Percentiles rank a stretch among this genome's conserved stretches.
These are phyloP conservation scores for Elegia similella DNA, from an alignment of 2,888 invertebrate genomes.

Conservation along the genomic window DNA sequence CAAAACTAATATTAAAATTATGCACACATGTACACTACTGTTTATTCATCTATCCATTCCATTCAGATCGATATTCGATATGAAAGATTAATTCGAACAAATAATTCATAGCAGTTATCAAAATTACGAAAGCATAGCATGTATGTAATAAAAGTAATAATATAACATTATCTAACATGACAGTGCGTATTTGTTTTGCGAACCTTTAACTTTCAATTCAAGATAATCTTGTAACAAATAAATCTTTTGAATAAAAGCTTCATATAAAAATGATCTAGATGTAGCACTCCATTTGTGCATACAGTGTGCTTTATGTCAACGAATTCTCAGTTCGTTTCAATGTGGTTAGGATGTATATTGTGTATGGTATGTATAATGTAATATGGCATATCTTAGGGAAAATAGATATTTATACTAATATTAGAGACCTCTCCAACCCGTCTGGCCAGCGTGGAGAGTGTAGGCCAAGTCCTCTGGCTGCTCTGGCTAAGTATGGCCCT, in stretches of 20 bases:
- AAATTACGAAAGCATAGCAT: constrained; percentile 1
- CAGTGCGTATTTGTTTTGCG: constrained; percentile 9
- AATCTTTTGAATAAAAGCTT: neutral
- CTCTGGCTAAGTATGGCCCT: too few species aligned
- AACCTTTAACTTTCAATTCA: neutral
- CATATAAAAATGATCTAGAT: neutral
- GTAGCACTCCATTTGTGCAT: neutral
- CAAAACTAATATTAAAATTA: neutral
- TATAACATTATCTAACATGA: constrained; percentile 9
- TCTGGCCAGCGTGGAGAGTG: too few species aligned
- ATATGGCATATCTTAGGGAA: too few species aligned
- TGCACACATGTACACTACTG: neutral
- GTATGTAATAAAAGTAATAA: neutral
- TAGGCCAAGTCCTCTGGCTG: too few species aligned
- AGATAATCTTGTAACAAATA: neutral
- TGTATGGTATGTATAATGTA: too few species aligned
- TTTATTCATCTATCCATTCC: neutral
- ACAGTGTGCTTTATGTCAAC: too few species aligned
- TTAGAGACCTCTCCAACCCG: too few species aligned
- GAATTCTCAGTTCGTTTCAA: too few species aligned
- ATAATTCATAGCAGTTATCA: constrained; percentile 6
- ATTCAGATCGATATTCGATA: neutral
- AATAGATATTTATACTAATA: too few species aligned
- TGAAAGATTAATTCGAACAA: neutral
- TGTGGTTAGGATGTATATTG: too few species aligned